Conservation (phyloP, 2,888 invertebrate species). For the Molorchus minor region DNA sequence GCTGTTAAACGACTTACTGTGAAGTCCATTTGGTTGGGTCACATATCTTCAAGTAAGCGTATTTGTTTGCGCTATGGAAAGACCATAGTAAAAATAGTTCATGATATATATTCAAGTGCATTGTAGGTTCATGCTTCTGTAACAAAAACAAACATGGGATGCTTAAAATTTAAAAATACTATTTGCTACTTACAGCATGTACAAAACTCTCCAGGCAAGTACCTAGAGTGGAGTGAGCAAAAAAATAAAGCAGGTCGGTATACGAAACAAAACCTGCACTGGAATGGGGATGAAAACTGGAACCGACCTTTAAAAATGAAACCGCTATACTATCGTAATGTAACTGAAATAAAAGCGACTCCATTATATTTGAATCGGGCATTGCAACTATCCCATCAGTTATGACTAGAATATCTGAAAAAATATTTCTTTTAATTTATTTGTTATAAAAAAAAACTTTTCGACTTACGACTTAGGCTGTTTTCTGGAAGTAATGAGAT, state of each 20-base stretch:
- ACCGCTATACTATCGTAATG: conserved; percentile 77
- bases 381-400: conserved; percentile 79
- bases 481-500: conserved; percentile 78
- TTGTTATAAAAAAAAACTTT: conserved; percentile 10
- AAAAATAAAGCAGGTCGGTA: conserved; percentile 77
- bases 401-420: conserved; percentile 74
- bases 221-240: conserved; percentile 79
- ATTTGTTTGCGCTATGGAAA: conserved; percentile 50
- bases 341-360: conserved; percentile 76
- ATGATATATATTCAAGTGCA: conserved; percentile 59
- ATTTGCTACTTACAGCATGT: conserved; percentile 59
- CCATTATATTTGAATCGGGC: conserved; percentile 77
- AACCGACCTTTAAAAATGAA: conserved; percentile 78
- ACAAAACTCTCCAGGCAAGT: conserved; percentile 71
- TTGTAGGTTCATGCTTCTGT: conserved; percentile 53
- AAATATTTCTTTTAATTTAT: conserved; percentile 29
- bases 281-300: conserved; percentile 72
- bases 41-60: conserved; percentile 44
- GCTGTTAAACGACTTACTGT: conserved; percentile 43
- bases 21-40: conserved; percentile 48
- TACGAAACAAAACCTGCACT: conserved; percentile 77
- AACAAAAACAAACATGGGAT: conserved; percentile 34
- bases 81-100: conserved; percentile 55
- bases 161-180: not conserved
- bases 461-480: conserved; percentile 76